These are phyloP conservation scores for Rhombomys opimus DNA, from an alignment of 2,113 vertebrate genomes.

Conservation along the genomic window DNA sequence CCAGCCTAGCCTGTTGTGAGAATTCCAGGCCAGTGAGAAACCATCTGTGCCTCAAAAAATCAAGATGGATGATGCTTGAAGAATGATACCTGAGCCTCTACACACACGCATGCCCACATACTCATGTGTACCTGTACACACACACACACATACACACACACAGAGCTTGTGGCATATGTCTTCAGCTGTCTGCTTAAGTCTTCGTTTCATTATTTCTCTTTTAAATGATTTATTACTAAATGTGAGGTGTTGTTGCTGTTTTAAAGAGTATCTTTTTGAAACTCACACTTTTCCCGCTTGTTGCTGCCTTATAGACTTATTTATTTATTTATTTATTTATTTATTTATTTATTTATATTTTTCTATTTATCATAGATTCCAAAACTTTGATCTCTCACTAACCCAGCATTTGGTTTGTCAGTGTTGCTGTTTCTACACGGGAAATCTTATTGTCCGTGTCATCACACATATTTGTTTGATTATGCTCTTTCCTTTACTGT, in stretches of 20 bases:
- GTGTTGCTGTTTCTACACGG: not conserved
- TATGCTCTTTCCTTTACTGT: not conserved
- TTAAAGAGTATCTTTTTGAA: not conserved
- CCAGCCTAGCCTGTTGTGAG: not conserved
- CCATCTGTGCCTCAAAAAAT: not conserved
- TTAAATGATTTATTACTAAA: not conserved
- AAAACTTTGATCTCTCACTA: not conserved
- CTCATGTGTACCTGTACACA: too few species aligned
- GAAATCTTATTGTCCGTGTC: not conserved
- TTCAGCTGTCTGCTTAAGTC: not conserved
- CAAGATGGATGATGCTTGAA: not conserved
- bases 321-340: too few species aligned
- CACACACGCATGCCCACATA: not conserved
- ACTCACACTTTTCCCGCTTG: not conserved
- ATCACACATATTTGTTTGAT: not conserved
- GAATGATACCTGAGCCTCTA: not conserved
- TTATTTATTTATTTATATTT: too few species aligned
- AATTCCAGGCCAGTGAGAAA: not conserved
- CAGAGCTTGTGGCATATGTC: not conserved
- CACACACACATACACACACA: not conserved
- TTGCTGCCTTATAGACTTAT: not conserved
- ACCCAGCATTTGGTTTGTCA: not conserved
- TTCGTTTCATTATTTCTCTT: not conserved
- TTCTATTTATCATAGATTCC: not conserved
- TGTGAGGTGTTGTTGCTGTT: not conserved